Conservation (phyloP, 2,113 vertebrate species). For the Scopus umbretta region DNA sequence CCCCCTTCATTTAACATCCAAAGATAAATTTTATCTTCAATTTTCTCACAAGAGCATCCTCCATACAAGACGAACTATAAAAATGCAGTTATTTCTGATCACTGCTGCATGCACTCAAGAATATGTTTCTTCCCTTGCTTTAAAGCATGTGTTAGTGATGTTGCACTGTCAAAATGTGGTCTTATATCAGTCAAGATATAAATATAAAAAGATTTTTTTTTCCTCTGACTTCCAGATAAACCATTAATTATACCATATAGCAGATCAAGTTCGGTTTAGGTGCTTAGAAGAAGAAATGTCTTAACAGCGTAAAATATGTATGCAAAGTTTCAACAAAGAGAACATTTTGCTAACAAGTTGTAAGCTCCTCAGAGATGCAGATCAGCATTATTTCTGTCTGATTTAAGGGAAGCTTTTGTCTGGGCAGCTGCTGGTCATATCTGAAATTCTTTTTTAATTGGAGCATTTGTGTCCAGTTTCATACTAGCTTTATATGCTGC, state of each 20-base stretch:
- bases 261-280: not conserved
- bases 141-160: not conserved
- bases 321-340: not conserved
- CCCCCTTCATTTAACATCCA: not conserved
- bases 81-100: not conserved
- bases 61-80: not conserved
- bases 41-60: not conserved
- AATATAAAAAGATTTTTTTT: not conserved
- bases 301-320: not conserved
- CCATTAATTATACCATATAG: not conserved
- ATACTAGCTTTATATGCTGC: not conserved
- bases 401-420: not conserved
- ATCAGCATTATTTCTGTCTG: not conserved
- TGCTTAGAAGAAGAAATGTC: not conserved
- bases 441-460: conserved; percentile 7
- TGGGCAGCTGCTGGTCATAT: not conserved
- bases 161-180: not conserved
- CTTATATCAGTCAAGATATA: not conserved
- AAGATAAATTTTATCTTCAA: not conserved
- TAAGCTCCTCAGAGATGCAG: not conserved
- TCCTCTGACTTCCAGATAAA: not conserved
- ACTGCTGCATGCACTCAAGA: not conserved
- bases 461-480: not conserved
- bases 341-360: not conserved
- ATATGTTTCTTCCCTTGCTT: not conserved